These are phyloP conservation scores for Colostygia pectinataria DNA, from an alignment of 2,888 invertebrate genomes.

Conservation along the genomic window DNA sequence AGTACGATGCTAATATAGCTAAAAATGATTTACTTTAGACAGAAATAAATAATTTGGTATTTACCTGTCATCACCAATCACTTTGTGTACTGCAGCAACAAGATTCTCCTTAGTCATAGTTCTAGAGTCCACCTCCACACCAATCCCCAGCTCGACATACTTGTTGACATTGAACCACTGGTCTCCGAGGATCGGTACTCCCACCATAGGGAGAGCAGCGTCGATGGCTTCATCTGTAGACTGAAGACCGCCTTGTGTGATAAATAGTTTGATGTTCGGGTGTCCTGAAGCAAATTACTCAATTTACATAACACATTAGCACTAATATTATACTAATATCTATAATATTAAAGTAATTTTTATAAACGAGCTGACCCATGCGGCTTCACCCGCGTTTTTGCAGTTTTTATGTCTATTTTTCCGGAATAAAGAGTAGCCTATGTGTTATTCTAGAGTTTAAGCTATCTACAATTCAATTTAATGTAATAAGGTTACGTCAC, in stretches of 20 bases:
- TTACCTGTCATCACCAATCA: constrained; percentile 33
- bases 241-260: constrained; percentile 65
- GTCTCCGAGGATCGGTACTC: constrained; percentile 59
- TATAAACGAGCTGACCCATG: no score
- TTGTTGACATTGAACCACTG: constrained; percentile 45
- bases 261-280: constrained; percentile 62
- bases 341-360: no score
- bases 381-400: no score
- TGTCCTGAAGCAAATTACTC: constrained; percentile 40
- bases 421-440: no score
- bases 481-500: no score
- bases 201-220: constrained; percentile 54
- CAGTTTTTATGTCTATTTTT: no score
- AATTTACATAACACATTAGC: background rate
- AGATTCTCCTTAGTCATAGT: constrained; percentile 34
- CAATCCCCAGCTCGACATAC: constrained; percentile 37
- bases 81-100: constrained; percentile 32
- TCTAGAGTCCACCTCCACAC: constrained; percentile 31
- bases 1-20: no score
- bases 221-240: constrained; percentile 62
- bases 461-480: no score
- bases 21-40: no score
- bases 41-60: background rate
- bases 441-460: no score
- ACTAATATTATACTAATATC: no score